Evolutionary conservation across 2,797 vertebrate genomes (phyloP), one percentile per base, ranked within the genome.

Genomic region (Poecile montanus): DNA sequence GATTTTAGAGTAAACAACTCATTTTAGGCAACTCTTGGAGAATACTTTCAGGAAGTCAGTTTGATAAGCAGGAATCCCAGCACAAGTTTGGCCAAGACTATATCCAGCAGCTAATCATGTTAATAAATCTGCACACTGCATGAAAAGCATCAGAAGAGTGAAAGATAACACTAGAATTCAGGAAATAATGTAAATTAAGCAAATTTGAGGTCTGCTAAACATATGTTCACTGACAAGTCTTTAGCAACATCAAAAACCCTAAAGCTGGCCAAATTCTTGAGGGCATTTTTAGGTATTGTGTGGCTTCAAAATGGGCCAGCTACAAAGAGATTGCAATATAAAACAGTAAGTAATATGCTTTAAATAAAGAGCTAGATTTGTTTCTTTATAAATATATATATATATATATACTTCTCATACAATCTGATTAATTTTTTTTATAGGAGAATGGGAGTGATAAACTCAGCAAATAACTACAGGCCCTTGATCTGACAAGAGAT

Each of bases 281-380:
- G 36, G 74, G 53, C 0, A 3, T 48, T 74, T 82, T 70, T 53
- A 65, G 10, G 4, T 47, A 57, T 60, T 51, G 5, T 21, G 14
- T 58, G 12, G 3, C 44, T 88, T 80, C 20, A 77, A 51, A 30
- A 53, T 4, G 4, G 18, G 5, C 10, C 19, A 45, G 19, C 14
- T 32, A 71, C 0, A 1, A 27, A 66, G 8, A 60, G 7, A 29
- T 1, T 65, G 5, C 19, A 78, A n/a, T 21, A 42, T n/a, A 20
- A 70, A 79, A 54, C 8, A 89, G 13, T 18, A 57, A 83, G 12
- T 36, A 53, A 36, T 38, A 32, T n/a, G n/a, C n/a, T n/a, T n/a
- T n/a, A n/a, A n/a, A n/a, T n/a, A n/a, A n/a, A n/a, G n/a, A n/a
- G n/a, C n/a, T n/a, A n/a, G n/a, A n/a, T n/a, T n/a, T n/a, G n/a